phyloP scores from a whole-genome alignment of 92 coral and sea anemone species.

The Porites rus region DNA sequence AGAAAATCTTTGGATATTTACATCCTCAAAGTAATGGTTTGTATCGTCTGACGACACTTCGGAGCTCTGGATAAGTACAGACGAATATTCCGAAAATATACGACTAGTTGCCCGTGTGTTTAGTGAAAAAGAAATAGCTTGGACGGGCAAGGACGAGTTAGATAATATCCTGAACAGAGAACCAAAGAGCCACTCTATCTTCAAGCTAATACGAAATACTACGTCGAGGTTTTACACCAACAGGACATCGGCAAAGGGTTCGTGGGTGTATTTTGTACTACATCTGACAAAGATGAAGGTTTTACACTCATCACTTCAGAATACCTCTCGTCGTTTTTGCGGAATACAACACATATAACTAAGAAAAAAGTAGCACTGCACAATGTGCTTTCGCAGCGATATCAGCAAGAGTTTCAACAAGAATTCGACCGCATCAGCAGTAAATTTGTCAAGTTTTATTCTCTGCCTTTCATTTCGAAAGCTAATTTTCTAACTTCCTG shows the following conservation, averaged over 20 bases:
- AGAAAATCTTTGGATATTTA: too few relatives aligned
- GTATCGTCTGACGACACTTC: too few relatives aligned
- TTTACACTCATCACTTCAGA: slow-evolving; percentile 36
- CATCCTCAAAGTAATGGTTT: too few relatives aligned
- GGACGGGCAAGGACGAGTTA: too few relatives aligned
- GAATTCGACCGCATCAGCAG: neutral
- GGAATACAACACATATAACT: neutral
- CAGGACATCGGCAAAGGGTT: slow-evolving; percentile 25
- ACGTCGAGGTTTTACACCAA: too few relatives aligned
- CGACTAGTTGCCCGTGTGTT: too few relatives aligned
- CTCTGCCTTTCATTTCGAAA: slow-evolving; percentile 19
- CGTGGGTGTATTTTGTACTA: slow-evolving; percentile 38
- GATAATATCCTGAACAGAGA: too few relatives aligned
- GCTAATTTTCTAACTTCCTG: neutral
- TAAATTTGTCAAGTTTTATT: slow-evolving; percentile 1
- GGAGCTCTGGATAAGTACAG: too few relatives aligned
- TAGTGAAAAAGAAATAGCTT: too few relatives aligned
- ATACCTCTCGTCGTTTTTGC: slow-evolving; percentile 15
- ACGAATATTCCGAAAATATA: too few relatives aligned
- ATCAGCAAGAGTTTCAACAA: neutral
- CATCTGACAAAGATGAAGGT: slow-evolving; percentile 19
- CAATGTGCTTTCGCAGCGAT: neutral
- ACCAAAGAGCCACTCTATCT: too few relatives aligned
- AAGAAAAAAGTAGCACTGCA: neutral
- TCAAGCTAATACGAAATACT: too few relatives aligned